These are phyloP conservation scores for Eupithecia abbreviata DNA, from an alignment of 2,888 invertebrate genomes.

Conservation along the genomic window DNA sequence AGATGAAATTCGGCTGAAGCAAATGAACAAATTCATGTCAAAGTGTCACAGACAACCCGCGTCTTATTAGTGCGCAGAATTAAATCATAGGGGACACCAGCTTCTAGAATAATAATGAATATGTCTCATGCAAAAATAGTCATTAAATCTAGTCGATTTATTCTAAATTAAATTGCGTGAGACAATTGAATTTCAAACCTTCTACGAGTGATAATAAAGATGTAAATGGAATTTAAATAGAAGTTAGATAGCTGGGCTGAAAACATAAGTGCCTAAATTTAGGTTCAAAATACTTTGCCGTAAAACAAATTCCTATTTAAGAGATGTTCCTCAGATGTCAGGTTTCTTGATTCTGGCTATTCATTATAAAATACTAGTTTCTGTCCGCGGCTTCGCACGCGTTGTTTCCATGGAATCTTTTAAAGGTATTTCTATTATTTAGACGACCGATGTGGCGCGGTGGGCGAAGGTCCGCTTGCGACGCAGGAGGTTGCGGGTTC, in stretches of 20 bases:
- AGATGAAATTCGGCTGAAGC: neutral
- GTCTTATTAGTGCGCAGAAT: constrained; percentile 23
- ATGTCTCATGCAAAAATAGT: constrained; percentile 36
- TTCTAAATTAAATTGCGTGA: constrained; percentile 28
- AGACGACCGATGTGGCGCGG: too few relatives aligned
- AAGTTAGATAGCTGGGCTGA: neutral
- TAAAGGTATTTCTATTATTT: too few relatives aligned
- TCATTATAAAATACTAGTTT: too few relatives aligned
- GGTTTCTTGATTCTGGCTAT: neutral
- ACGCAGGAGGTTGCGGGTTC: too few relatives aligned
- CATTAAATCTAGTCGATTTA: constrained; percentile 30
- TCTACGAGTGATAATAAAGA: neutral
- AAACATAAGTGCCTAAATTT: neutral
- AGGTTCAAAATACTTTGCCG: neutral
- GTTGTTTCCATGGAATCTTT: too few relatives aligned
- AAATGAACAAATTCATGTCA: constrained; percentile 1
- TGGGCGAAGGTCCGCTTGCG: too few relatives aligned
- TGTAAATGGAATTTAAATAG: constrained; percentile 13
- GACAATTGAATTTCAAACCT: constrained; percentile 37
- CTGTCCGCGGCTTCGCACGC: too few relatives aligned
- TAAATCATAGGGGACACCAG: constrained; percentile 35
- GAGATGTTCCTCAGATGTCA: neutral
- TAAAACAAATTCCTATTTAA: neutral
- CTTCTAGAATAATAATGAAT: constrained; percentile 41
- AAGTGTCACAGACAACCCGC: constrained; percentile 4